These are phyloP conservation scores for Paralvinella palmiformis DNA, from an alignment of 1,140 invertebrate species.

Conservation along the genomic window DNA sequence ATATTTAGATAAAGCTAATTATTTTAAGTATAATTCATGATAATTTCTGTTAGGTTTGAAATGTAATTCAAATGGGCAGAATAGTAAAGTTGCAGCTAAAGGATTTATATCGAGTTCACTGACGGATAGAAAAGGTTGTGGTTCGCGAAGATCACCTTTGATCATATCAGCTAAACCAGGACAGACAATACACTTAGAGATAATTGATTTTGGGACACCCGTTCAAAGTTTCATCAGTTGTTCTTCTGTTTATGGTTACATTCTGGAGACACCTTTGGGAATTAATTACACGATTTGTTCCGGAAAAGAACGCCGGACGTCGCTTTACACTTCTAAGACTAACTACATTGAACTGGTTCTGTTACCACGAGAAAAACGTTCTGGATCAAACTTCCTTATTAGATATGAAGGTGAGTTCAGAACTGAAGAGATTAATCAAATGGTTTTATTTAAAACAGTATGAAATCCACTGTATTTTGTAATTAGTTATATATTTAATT, in stretches of 20 bases:
- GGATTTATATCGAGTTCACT: conserved; percentile 16
- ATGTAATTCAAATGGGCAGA: too few relatives aligned
- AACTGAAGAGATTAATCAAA: too few relatives aligned
- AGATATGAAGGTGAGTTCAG: too few relatives aligned
- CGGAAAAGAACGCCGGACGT: background rate
- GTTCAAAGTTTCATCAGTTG: too few relatives aligned
- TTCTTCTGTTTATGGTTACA: too few relatives aligned
- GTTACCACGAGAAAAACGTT: background rate
- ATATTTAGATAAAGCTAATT: too few relatives aligned
- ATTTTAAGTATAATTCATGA: too few relatives aligned
- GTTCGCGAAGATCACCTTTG: conserved; percentile 12
- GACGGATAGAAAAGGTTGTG: conserved; percentile 15
- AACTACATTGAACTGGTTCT: background rate
- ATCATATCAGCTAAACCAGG: conserved; percentile 11
- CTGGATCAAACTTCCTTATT: background rate
- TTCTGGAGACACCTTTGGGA: background rate
- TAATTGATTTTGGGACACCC: conserved; percentile 15
- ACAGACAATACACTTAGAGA: conserved; percentile 12
- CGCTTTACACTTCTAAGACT: conserved; percentile 13
- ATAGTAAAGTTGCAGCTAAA: too few relatives aligned
- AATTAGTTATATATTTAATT: too few relatives aligned
- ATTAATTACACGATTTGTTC: background rate
- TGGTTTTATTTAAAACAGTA: too few relatives aligned
- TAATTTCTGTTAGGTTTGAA: too few relatives aligned
- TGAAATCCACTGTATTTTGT: too few relatives aligned